phyloP scores from a whole-genome alignment of 2,797 vertebrate species.

The Huso huso region DNA sequence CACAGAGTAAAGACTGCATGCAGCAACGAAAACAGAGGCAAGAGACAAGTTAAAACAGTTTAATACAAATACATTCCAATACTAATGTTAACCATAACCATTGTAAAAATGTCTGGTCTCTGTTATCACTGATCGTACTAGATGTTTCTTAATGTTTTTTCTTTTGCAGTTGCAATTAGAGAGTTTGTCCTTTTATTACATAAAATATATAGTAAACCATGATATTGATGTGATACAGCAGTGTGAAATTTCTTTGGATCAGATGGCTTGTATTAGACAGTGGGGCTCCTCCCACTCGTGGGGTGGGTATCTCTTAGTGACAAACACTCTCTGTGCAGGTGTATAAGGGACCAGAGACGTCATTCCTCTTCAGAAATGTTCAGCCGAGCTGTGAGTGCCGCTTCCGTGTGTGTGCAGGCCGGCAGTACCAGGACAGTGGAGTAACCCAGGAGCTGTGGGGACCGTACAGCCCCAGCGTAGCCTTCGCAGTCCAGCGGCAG shows the following conservation, averaged over 20 bases:
- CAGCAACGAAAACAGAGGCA: too few species aligned
- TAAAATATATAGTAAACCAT: too few species aligned
- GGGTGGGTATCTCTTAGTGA: not conserved
- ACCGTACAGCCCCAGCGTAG: slow-evolving; percentile 51
- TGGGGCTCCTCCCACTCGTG: too few species aligned
- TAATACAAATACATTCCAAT: too few species aligned
- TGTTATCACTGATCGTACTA: too few species aligned
- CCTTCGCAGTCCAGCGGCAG: slow-evolving; percentile 33
- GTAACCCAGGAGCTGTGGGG: slow-evolving; percentile 54
- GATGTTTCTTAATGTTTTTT: not conserved
- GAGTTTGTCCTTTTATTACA: not conserved
- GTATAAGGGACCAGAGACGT: slow-evolving; percentile 60
- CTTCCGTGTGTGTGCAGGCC: slow-evolving; percentile 52
- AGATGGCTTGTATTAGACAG: too few species aligned
- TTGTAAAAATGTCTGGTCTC: too few species aligned
- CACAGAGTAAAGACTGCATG: too few species aligned
- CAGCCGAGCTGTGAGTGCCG: slow-evolving; percentile 52
- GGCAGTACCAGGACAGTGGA: slow-evolving; percentile 47
- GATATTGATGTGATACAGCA: too few species aligned
- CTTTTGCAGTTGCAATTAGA: not conserved
- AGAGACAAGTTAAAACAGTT: too few species aligned
- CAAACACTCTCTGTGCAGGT: slow-evolving; percentile 39
- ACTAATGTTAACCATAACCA: too few species aligned
- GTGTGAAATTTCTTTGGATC: too few species aligned
- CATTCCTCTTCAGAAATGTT: slow-evolving; percentile 48